Evolutionary conservation across 2,113 vertebrate species (phyloP), one percentile per base, ranked within the genome.

Genomic region (Cichladusa arquata): DNA sequence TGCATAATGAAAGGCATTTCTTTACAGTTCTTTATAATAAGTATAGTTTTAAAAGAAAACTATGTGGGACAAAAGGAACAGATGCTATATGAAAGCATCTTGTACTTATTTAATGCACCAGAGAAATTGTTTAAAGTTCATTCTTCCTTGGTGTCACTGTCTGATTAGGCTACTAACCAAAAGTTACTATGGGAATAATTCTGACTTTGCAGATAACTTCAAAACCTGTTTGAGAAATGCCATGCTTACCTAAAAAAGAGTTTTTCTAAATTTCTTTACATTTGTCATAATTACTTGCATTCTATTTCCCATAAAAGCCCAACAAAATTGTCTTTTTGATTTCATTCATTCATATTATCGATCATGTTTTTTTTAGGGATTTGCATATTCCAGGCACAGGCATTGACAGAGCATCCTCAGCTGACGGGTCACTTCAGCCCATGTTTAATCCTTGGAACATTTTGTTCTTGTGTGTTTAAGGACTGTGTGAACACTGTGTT

Each of bases 401-500:
- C 40, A 84, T 26, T 71, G 72, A 78, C 31, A 61, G 62, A 62
- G 25, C 62, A 82, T 87, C 57, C 38, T 72, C 31, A 29, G 42
- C 23, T 72, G 58, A 92, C 36, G 73, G 50, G 66, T 85, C 61
- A 76, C 88, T 87, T 87, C 53, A 87, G 48, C 53, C 38, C 44
- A 47, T 1, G 1, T 62, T 82, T 82, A 95, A 77, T 76, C 78
- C 54, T 90, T 77, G 58, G 50, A 92, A 92, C 38, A 77, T 65
- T 76, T 86, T 53, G 38, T 60, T 92, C 57, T 60, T 79, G n/a
- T 82, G 47, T 93, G 54, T 76, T 87, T 87, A 94, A 91, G 74
- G 66, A 79, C 33, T 61, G 25, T 47, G 29, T 65, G 50, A 83
- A 69, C 25, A 45, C 34, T n/a, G 8, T 69, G 54, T 83, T 87